Evolutionary conservation across 30 jellyfish, hydroid and myxozoan genomes (phyloP), one percentile per base, ranked within the genome.

Genomic region (Sanderia malayensis): DNA sequence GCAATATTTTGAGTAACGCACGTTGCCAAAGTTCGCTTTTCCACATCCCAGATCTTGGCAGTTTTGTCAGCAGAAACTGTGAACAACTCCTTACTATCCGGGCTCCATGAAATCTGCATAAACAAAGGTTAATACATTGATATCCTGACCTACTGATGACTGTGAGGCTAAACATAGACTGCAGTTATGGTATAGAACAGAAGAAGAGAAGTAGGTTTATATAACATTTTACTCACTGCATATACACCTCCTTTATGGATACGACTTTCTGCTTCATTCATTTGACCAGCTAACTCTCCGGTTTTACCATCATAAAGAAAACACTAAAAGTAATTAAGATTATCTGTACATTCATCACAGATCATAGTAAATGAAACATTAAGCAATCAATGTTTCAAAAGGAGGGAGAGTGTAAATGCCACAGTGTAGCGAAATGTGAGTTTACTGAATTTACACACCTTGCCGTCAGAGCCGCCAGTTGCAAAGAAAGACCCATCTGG

Each of bases 41-140:
- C 88, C 44, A 87, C 81, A 61, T 86, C 73, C 99, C 99, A 93
- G 59, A 93, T 77, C 52, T 93, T 93, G 30, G 93, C 96, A 1
- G 99, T 86, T 73, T 82, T 80, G 69, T 93, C 99, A 62, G 97
- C 99, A 70, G 99, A 93, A 20, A 83, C 86, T 0, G 97, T 79
- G 57, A 93, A 63, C 20, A 93, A 62, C 53, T 73, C 68, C 32
- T 84, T 86, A 78, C 96, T 80, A 65, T 86, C 96, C 21, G 99
- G 94, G 63, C 95, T 80, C 94, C 96, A 93, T n/a, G 93, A 61
- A 1, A 93, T 63, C 99, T 93, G 41, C 19, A 55, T n/a, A n/a
- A 21, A n/a, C 11, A 45, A 45, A n/a, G 11, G n/a, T 11, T 45
- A 10, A 10, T 45, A n/a, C 11, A n/a, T 45, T 45, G 58, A 45